Percentiles rank a stretch among this genome's conserved stretches.
phyloP scores from a whole-genome alignment of 2,113 vertebrate species.

The Bambusicola thoracicus region DNA sequence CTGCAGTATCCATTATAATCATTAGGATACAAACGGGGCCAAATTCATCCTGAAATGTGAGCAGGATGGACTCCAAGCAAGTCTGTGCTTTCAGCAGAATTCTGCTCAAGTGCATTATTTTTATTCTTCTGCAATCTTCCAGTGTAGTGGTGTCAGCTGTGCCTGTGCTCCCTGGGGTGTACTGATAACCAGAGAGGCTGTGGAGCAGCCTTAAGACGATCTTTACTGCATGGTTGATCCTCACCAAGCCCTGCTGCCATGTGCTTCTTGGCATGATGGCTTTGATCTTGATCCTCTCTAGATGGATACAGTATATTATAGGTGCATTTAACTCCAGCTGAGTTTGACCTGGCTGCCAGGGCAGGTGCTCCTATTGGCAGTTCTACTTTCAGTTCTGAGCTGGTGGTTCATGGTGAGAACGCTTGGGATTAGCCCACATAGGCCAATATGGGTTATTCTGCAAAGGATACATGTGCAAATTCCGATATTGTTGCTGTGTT shows the following conservation, averaged over 20 bases:
- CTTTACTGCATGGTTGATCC: not conserved
- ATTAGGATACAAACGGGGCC: constrained; percentile 38
- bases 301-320: too few relatives aligned
- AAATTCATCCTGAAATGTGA: constrained; percentile 20
- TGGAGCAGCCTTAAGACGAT: not conserved
- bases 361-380: rapidly evolving
- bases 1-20: constrained; percentile 60
- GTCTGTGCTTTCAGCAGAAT: constrained; percentile 19
- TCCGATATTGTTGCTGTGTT: not conserved
- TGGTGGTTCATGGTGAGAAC: rapidly evolving
- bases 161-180: not conserved
- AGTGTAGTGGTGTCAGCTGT: not conserved
- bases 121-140: not conserved
- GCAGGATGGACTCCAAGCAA: not conserved
- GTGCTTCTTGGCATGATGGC: rapidly evolving
- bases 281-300: not conserved
- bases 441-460: not conserved
- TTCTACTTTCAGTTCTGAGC: not conserved
- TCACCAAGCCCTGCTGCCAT: rapidly evolving
- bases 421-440: not conserved
- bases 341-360: not conserved
- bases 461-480: not conserved
- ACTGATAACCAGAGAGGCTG: rapidly evolving
- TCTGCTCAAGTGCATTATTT: not conserved
- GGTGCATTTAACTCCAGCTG: not conserved